phyloP scores from a whole-genome alignment of 2,888 invertebrate species.

The Melanostoma mellinum region DNA sequence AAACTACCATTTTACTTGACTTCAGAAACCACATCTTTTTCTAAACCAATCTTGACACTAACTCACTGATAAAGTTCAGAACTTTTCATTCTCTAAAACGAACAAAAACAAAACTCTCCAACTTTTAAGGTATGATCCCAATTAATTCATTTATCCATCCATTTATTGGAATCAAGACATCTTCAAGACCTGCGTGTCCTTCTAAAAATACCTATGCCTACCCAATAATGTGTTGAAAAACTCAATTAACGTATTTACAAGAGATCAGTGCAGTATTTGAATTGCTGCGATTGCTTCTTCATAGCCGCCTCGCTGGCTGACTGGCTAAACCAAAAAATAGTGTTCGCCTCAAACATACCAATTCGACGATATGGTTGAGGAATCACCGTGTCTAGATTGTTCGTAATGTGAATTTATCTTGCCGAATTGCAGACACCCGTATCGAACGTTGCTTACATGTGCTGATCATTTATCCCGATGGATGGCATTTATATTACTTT shows the following conservation, averaged over 20 bases:
- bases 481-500: background rate
- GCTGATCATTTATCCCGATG: slow-evolving; percentile 36
- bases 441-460: slow-evolving; percentile 39
- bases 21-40: too few species aligned
- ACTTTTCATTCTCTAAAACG: too few species aligned
- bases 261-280: slow-evolving; percentile 5
- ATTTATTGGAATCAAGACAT: slow-evolving; percentile 13
- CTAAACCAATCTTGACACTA: too few species aligned
- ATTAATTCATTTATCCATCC: background rate
- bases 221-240: slow-evolving; percentile 8
- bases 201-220: slow-evolving; percentile 38
- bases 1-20: too few species aligned
- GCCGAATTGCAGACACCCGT: slow-evolving; percentile 39
- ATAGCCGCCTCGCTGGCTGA: slow-evolving; percentile 57
- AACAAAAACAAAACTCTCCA: too few species aligned
- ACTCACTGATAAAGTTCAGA: too few species aligned
- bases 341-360: slow-evolving; percentile 34
- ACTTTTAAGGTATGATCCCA: background rate
- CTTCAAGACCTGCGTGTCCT: background rate
- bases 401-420: slow-evolving; percentile 48
- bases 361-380: slow-evolving; percentile 51
- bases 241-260: slow-evolving; percentile 7
- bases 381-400: slow-evolving; percentile 56
- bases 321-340: slow-evolving; percentile 38
- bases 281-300: background rate